These are phyloP conservation scores for Meliscaeva auricollis DNA, from an alignment of 2,888 invertebrate species.

Conservation along the genomic window DNA sequence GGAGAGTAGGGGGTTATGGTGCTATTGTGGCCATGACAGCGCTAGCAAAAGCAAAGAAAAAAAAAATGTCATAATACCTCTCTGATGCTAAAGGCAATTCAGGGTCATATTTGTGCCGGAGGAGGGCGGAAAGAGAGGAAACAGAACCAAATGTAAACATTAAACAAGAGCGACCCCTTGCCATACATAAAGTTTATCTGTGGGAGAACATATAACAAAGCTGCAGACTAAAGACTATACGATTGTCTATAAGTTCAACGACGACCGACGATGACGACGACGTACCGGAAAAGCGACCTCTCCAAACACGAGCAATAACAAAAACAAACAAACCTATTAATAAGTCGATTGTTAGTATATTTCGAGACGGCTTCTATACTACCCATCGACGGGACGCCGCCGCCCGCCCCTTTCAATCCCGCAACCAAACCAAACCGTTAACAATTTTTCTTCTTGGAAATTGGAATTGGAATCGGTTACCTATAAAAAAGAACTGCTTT, in stretches of 20 bases:
- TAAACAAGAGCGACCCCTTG: slow-evolving; percentile 44
- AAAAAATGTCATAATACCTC: slow-evolving; percentile 67
- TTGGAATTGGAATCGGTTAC: slow-evolving; percentile 64
- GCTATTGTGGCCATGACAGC: slow-evolving; percentile 33
- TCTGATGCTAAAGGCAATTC: slow-evolving; percentile 66
- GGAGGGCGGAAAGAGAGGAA: slow-evolving; percentile 5
- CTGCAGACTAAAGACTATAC: neutral
- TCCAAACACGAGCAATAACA: slow-evolving; percentile 65
- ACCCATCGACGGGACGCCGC: neutral
- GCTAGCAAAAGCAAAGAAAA: slow-evolving; percentile 47
- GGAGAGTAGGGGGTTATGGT: neutral
- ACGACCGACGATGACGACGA: slow-evolving; percentile 6
- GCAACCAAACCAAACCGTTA: neutral
- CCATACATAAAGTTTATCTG: slow-evolving; percentile 24
- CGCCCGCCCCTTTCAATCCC: neutral
- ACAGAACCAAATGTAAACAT: slow-evolving; percentile 62
- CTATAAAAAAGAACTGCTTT: slow-evolving; percentile 61
- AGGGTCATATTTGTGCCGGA: slow-evolving; percentile 69
- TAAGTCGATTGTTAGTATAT: slow-evolving; percentile 68
- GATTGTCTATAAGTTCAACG: neutral
- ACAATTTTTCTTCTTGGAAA: slow-evolving; percentile 31
- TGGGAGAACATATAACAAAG: neutral
- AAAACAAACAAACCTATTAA: slow-evolving; percentile 76
- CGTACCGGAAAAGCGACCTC: slow-evolving; percentile 47
- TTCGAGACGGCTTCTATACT: slow-evolving; percentile 48